Conservation (phyloP, 2,888 invertebrate species). For the Andrena hattorfiana region DNA sequence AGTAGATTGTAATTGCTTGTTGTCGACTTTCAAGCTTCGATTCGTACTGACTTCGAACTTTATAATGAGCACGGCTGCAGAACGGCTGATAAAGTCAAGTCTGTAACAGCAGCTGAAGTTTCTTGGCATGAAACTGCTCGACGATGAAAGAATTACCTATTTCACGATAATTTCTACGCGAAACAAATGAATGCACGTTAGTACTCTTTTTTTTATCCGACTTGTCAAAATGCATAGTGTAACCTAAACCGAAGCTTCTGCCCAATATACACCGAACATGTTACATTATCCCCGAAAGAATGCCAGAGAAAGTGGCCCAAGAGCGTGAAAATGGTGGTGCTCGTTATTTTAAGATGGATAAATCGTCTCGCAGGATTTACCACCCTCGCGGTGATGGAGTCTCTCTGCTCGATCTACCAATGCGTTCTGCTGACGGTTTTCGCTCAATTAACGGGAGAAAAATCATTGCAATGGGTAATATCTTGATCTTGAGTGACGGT, state of each 20-base stretch:
- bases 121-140: neutral
- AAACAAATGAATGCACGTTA: conserved; percentile 32
- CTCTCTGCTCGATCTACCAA: neutral
- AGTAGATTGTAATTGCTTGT: conserved; percentile 1
- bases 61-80: conserved; percentile 10
- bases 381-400: neutral
- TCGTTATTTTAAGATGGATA: conserved; percentile 5
- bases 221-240: conserved; percentile 47
- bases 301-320: conserved; percentile 1
- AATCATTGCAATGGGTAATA: conserved; percentile 61
- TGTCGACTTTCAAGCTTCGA: neutral
- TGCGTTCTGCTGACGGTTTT: conserved; percentile 30
- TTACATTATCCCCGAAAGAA: conserved; percentile 11
- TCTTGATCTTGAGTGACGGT: neutral
- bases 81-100: conserved; percentile 11
- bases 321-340: conserved; percentile 22
- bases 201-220: neutral
- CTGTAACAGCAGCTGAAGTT: neutral
- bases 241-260: conserved; percentile 33
- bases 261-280: neutral
- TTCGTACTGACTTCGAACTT: conserved; percentile 15
- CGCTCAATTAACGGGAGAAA: conserved; percentile 43
- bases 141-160: neutral
- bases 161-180: neutral
- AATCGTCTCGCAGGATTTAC: conserved; percentile 11